A percentile compares a stretch with the other conserved stretches of the same genome.
These are phyloP conservation scores for Globia sparganii DNA, from an alignment of 2,888 invertebrate species.

Conservation along the genomic window DNA sequence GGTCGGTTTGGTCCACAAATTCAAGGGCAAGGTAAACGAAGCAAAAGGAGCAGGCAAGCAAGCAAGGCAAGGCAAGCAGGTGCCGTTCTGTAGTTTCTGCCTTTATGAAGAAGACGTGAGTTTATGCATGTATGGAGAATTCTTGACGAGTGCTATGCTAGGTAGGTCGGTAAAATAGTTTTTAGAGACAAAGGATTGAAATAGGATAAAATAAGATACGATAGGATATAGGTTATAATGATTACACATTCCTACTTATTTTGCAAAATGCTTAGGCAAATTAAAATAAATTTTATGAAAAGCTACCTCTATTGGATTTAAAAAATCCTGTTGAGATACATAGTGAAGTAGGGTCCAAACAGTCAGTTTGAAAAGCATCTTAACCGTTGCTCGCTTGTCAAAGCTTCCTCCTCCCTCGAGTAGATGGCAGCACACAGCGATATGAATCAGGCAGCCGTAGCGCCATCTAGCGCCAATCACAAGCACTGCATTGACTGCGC, in stretches of 20 bases:
- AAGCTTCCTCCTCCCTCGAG: not conserved
- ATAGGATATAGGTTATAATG: no score
- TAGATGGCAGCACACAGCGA: conserved; percentile 15
- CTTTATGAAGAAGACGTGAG: not conserved
- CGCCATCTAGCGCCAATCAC: conserved; percentile 25
- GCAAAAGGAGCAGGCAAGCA: not conserved
- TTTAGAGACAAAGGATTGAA: no score
- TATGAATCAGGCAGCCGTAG: not conserved
- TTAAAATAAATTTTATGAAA: not conserved
- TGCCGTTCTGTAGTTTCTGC: not conserved
- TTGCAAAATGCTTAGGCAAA: not conserved
- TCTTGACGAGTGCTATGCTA: not conserved
- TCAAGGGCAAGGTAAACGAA: not conserved
- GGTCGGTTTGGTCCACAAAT: no score
- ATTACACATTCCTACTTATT: no score
- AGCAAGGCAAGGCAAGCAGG: not conserved
- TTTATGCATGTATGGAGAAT: not conserved
- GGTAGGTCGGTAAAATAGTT: not conserved
- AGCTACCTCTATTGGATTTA: conserved; percentile 25
- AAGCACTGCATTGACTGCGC: not conserved
- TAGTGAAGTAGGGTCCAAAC: no score
- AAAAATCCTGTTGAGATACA: not conserved
- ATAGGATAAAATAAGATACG: no score
- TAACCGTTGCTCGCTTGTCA: not conserved
- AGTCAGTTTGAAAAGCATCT: not conserved